phyloP scores from a whole-genome alignment of 2,113 vertebrate species.

The Amblyornis subalaris region DNA sequence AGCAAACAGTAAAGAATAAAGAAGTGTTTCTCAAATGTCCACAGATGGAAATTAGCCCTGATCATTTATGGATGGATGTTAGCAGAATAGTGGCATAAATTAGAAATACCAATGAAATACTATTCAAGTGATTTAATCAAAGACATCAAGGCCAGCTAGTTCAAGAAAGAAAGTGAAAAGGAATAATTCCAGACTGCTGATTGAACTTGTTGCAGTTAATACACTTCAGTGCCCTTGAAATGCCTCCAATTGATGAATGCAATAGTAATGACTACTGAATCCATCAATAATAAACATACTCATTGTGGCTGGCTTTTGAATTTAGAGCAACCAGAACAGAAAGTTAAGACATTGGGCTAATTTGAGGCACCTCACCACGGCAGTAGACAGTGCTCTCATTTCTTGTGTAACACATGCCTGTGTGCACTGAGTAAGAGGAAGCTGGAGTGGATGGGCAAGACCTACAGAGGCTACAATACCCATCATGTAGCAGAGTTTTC shows the following conservation, averaged over 20 bases:
- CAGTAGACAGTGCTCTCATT: background rate
- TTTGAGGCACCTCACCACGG: background rate
- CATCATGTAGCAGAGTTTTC: background rate
- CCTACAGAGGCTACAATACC: background rate
- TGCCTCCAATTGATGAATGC: background rate
- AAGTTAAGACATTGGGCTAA: background rate
- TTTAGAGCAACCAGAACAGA: background rate
- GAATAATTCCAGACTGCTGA: slow-evolving; percentile 19
- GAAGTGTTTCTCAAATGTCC: background rate
- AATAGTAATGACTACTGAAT: slow-evolving; percentile 13
- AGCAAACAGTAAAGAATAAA: background rate
- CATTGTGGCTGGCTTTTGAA: background rate
- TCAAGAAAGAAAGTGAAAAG: slow-evolving; percentile 39
- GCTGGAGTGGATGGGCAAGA: background rate
- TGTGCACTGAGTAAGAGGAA: background rate
- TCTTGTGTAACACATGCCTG: background rate
- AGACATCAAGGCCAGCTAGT: background rate
- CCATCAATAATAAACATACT: slow-evolving; percentile 20
- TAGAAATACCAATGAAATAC: slow-evolving; percentile 30
- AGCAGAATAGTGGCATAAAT: slow-evolving; percentile 23
- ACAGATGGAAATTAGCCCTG: background rate
- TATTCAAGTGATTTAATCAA: background rate
- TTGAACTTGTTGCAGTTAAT: slow-evolving; percentile 43
- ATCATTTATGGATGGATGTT: slow-evolving; percentile 19
- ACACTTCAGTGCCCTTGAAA: background rate